phyloP scores from a whole-genome alignment of 1,140 invertebrate species.

The Ridgeia piscesae region DNA sequence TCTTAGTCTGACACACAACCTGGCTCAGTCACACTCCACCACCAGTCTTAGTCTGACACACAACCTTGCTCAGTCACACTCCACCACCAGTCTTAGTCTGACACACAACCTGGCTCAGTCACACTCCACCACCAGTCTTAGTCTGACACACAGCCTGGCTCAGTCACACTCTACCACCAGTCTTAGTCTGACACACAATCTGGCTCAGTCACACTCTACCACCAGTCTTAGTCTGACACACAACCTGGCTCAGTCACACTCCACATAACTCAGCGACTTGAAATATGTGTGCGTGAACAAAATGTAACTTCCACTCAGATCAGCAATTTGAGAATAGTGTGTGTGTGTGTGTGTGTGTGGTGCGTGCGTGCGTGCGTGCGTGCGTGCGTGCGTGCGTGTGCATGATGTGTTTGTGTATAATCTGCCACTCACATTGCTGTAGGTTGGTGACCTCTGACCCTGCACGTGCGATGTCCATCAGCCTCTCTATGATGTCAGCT shows the following conservation, averaged over 20 bases:
- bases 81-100: not conserved
- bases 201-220: not conserved
- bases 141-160: not conserved
- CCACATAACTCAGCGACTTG: not conserved
- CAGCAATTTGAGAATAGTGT: too few species aligned
- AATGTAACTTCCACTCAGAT: not conserved
- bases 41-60: not conserved
- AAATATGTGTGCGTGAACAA: not conserved
- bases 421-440: conserved; percentile 19
- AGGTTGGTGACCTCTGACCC: conserved; percentile 35
- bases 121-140: not conserved
- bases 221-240: not conserved
- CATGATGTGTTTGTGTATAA: not conserved
- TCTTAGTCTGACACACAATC: not conserved
- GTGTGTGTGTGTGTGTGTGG: not conserved
- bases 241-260: not conserved
- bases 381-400: not conserved
- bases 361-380: too few species aligned
- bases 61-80: not conserved
- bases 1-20: not conserved
- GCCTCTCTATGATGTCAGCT: conserved; percentile 53
- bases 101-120: not conserved
- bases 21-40: not conserved
- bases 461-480: conserved; percentile 51
- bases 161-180: not conserved